Conservation (phyloP, 2,888 invertebrate species). For the Scelioninae gen. 1 region DNA sequence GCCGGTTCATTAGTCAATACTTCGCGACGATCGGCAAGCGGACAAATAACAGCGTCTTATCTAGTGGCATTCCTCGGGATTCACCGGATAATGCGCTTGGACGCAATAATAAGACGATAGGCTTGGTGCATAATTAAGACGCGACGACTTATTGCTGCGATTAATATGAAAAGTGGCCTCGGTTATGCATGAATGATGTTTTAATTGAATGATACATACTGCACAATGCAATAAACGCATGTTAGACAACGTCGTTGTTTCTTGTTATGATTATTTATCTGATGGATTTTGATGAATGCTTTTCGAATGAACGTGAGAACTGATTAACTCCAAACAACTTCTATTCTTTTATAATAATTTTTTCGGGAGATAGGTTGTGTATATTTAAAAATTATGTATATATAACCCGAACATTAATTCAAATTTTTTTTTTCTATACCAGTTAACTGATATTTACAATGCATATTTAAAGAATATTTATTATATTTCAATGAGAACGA, state of each 20-base stretch:
- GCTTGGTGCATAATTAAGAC: slow-evolving; percentile 59
- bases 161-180: slow-evolving; percentile 60
- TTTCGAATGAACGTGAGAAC: slow-evolving; percentile 57
- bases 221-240: slow-evolving; percentile 56
- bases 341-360: too few relatives aligned
- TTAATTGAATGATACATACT: slow-evolving; percentile 64
- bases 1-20: slow-evolving; percentile 55
- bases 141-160: slow-evolving; percentile 62
- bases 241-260: slow-evolving; percentile 62
- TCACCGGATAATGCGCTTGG: slow-evolving; percentile 51
- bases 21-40: slow-evolving; percentile 38
- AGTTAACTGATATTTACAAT: too few relatives aligned
- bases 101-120: slow-evolving; percentile 59
- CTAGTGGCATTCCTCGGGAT: slow-evolving; percentile 46
- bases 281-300: slow-evolving; percentile 52
- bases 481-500: too few relatives aligned
- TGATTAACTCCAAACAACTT: too few relatives aligned
- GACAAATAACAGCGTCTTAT: slow-evolving; percentile 58
- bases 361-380: too few relatives aligned
- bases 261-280: slow-evolving; percentile 56
- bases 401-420: too few relatives aligned
- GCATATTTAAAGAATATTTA: too few relatives aligned
- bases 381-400: too few relatives aligned
- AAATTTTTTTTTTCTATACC: too few relatives aligned
- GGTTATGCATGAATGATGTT: slow-evolving; percentile 64